Evolutionary conservation across 92 coral and sea anemone species (phyloP).

Genomic region (Parazoanthus atlanticus): DNA sequence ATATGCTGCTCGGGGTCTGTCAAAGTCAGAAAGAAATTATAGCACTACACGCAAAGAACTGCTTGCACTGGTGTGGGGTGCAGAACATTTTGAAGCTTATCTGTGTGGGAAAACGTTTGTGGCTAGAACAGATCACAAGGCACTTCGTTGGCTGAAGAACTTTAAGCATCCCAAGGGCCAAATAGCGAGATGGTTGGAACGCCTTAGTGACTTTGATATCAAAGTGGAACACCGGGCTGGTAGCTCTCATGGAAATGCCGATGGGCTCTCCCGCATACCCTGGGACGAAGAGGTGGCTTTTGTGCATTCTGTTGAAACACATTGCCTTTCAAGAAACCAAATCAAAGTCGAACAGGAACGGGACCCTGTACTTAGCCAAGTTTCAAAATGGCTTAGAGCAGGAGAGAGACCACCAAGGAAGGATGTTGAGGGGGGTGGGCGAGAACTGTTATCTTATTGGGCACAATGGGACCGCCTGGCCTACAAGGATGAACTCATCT

Average conservation of each 20-base stretch:
- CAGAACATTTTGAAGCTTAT: conserved; percentile 43
- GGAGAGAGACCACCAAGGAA: too few relatives aligned
- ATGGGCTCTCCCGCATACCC: conserved; percentile 29
- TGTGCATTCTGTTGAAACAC: conserved; percentile 10
- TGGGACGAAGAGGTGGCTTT: conserved; percentile 22
- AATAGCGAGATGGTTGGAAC: conserved; percentile 40
- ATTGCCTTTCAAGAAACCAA: conserved; percentile 15
- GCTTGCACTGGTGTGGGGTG: conserved; percentile 35
- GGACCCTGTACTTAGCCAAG: conserved; percentile 36
- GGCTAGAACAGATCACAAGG: conserved; percentile 44
- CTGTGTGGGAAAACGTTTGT: conserved; percentile 25
- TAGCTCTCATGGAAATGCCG: conserved; percentile 35
- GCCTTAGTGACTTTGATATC: conserved; percentile 37
- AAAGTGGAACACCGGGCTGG: conserved; percentile 31
- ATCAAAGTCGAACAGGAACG: conserved; percentile 1
- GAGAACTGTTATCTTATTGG: conserved; percentile 36
- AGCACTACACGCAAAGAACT: conserved; percentile 44
- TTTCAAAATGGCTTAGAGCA: too few relatives aligned
- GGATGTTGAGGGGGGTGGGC: conserved; percentile 29
- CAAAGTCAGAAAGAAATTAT: conserved; percentile 44
- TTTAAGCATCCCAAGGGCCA: conserved; percentile 47
- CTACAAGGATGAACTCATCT: conserved; percentile 45
- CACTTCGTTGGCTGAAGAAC: conserved; percentile 41
- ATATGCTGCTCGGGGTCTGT: conserved; percentile 25
- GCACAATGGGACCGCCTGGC: conserved; percentile 44